These are phyloP conservation scores for Drosophila kanapiae DNA, from an alignment of 1,140 invertebrate species.

Conservation along the genomic window DNA sequence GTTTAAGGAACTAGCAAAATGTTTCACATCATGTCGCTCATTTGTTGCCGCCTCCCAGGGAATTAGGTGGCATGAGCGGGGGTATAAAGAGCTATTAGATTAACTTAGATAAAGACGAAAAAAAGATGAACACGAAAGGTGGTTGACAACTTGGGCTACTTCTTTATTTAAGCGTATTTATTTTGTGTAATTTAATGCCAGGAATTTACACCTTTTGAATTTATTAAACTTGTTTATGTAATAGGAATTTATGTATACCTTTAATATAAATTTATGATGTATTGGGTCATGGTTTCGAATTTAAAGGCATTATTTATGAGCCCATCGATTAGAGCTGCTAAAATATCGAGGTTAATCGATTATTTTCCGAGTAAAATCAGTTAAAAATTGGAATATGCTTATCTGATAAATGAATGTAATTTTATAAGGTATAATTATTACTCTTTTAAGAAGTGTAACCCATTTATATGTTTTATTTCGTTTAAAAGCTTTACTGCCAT, in stretches of 20 bases:
- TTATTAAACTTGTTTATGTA: neutral
- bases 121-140: slow-evolving; percentile 7
- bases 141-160: neutral
- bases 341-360: too few relatives aligned
- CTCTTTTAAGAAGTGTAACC: too few relatives aligned
- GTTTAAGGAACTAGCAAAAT: slow-evolving; percentile 74
- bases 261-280: too few relatives aligned
- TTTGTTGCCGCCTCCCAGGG: slow-evolving; percentile 55
- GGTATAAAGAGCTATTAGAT: slow-evolving; percentile 11
- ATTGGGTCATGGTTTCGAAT: too few relatives aligned
- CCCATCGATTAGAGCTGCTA: too few relatives aligned
- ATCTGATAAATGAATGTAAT: too few relatives aligned
- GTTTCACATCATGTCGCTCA: slow-evolving; percentile 69
- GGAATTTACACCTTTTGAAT: neutral
- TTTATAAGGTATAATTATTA: too few relatives aligned
- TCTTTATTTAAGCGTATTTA: neutral
- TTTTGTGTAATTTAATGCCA: neutral
- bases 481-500: neutral
- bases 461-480: too few relatives aligned
- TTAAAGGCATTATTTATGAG: too few relatives aligned
- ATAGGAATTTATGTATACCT: neutral
- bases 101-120: slow-evolving; percentile 15
- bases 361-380: too few relatives aligned
- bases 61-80: slow-evolving; percentile 19
- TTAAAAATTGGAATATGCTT: too few relatives aligned